These are phyloP conservation scores for Antheraea pernyi DNA, from an alignment of 1,140 invertebrate species.

Conservation along the genomic window DNA sequence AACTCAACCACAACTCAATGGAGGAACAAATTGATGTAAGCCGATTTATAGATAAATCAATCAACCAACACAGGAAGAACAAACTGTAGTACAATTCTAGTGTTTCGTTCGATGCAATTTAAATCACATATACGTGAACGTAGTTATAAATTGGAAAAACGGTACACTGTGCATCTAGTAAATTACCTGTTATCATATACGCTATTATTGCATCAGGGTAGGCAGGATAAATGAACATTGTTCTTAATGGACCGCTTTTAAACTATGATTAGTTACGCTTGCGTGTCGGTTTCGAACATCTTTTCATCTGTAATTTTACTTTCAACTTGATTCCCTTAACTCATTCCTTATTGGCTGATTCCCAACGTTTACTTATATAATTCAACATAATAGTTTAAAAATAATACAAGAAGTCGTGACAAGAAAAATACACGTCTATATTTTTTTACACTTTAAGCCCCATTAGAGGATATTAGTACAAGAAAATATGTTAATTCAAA, in stretches of 20 bases:
- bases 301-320: background rate
- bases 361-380: too few species aligned
- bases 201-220: background rate
- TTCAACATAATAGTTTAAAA: background rate
- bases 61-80: too few species aligned
- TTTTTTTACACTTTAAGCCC: too few species aligned
- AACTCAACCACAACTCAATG: too few species aligned
- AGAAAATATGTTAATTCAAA: too few species aligned
- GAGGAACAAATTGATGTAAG: too few species aligned
- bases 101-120: background rate
- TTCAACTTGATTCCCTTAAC: too few species aligned
- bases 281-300: background rate
- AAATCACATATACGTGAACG: background rate
- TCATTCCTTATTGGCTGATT: too few species aligned
- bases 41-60: too few species aligned
- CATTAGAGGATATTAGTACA: too few species aligned
- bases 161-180: background rate
- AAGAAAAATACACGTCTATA: too few species aligned
- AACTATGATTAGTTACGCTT: background rate
- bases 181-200: background rate
- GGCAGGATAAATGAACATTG: background rate
- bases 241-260: background rate
- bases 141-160: background rate
- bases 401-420: background rate
- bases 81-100: background rate